These are phyloP conservation scores for Pangasius sanitwongsei DNA, from an alignment of 2,797 vertebrate genomes.

Conservation along the genomic window DNA sequence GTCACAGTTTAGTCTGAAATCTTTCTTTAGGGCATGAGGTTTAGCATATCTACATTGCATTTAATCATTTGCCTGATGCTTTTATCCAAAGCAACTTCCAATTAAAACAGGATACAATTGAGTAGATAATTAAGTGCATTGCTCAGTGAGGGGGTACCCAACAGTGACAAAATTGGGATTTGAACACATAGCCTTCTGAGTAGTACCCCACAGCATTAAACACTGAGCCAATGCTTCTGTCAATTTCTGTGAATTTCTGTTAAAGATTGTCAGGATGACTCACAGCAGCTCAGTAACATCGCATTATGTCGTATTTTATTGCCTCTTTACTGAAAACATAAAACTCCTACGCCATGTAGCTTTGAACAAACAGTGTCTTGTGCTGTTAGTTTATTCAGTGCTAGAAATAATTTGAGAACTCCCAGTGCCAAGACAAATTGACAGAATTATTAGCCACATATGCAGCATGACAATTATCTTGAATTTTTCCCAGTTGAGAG, in stretches of 20 bases:
- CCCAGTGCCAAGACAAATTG: constrained; percentile 20
- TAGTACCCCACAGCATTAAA: not conserved
- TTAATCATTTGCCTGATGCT: not conserved
- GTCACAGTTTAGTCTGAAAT: not conserved
- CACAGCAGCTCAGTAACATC: not conserved
- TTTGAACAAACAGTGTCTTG: constrained; percentile 13
- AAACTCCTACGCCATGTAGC: not conserved
- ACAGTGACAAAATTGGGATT: not conserved
- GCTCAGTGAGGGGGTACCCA: not conserved
- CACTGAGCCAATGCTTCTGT: not conserved
- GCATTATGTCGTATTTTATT: not conserved
- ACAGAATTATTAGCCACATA: constrained; percentile 28
- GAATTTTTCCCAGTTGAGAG: constrained; percentile 10
- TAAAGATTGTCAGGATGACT: not conserved
- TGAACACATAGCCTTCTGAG: not conserved
- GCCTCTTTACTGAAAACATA: not conserved
- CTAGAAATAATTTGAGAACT: constrained; percentile 26
- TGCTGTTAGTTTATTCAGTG: constrained; percentile 18
- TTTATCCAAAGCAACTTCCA: not conserved
- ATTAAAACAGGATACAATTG: not conserved
- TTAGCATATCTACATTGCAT: not conserved
- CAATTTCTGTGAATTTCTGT: not conserved
- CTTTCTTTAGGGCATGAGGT: not conserved
- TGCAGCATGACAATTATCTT: constrained; percentile 12
- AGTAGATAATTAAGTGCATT: not conserved